These are phyloP conservation scores for Brachystomella parvula DNA, from an alignment of 1,140 invertebrate genomes.

Conservation along the genomic window DNA sequence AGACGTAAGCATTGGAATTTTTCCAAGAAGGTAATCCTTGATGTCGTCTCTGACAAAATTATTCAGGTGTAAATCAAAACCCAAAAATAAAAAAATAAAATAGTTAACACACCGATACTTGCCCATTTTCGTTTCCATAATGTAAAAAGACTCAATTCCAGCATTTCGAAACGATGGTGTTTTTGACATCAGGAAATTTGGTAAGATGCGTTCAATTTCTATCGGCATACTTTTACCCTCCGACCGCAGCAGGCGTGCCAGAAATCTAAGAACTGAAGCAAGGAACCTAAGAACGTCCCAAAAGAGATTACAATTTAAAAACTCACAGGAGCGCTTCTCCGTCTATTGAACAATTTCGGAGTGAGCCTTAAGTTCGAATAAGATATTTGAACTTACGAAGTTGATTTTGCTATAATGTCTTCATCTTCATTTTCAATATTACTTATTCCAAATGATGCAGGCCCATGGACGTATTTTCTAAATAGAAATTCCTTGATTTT, in stretches of 20 bases:
- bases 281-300: too few species aligned
- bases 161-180: neutral
- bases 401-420: too few species aligned
- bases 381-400: too few species aligned
- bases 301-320: neutral
- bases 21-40: neutral
- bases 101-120: conserved; percentile 2
- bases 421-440: too few species aligned
- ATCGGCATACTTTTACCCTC: neutral
- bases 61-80: neutral
- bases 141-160: neutral
- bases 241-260: neutral
- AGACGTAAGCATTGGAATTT: neutral
- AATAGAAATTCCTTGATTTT: too few species aligned
- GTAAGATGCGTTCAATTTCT: neutral
- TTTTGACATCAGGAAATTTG: neutral
- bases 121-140: neutral
- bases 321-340: too few species aligned
- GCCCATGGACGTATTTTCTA: too few species aligned
- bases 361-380: too few species aligned
- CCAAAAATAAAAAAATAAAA: neutral
- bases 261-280: neutral
- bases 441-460: too few species aligned
- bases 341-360: too few species aligned
- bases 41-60: neutral